phyloP scores from a whole-genome alignment of 2,888 invertebrate species.

The Drosophila crucigera region DNA sequence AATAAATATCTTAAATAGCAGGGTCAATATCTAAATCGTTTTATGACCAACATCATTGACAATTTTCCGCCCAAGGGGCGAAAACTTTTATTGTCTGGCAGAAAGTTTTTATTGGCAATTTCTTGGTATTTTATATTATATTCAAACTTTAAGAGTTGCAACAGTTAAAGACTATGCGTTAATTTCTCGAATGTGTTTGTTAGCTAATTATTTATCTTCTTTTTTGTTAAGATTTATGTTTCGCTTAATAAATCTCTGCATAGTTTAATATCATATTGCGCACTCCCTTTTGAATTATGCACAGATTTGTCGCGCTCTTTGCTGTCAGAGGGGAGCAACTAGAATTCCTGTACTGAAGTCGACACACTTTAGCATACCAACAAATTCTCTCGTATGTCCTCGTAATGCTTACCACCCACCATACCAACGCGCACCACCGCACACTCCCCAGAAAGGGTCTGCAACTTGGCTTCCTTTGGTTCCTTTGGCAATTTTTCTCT shows the following conservation, averaged over 20 bases:
- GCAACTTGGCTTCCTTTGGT: constrained; percentile 31
- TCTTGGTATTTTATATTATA: constrained; percentile 4
- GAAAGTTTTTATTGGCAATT: constrained; percentile 46
- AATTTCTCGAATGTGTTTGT: not conserved
- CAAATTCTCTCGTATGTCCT: constrained; percentile 51
- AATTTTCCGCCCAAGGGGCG: constrained; percentile 49
- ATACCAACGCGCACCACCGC: not conserved
- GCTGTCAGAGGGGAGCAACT: constrained; percentile 21
- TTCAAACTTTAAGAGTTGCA: constrained; percentile 20
- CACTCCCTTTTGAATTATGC: constrained; percentile 48
- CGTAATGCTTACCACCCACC: constrained; percentile 5
- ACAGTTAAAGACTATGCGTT: not conserved
- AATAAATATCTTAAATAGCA: constrained; percentile 21
- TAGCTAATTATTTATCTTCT: constrained; percentile 27
- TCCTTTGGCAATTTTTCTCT: constrained; percentile 41
- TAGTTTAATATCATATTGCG: constrained; percentile 40
- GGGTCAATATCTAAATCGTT: constrained; percentile 67
- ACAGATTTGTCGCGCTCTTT: constrained; percentile 71
- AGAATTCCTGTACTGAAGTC: constrained; percentile 10
- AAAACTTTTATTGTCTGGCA: constrained; percentile 49
- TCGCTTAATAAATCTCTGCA: constrained; percentile 52
- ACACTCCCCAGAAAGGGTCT: constrained; percentile 23
- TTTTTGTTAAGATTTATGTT: constrained; percentile 53
- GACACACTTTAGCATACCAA: constrained; percentile 55
- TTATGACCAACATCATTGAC: constrained; percentile 62